Base-by-base conservation (phyloP, 2,113 vertebrate genomes). In the Mohoua ochrocephala region DNA sequence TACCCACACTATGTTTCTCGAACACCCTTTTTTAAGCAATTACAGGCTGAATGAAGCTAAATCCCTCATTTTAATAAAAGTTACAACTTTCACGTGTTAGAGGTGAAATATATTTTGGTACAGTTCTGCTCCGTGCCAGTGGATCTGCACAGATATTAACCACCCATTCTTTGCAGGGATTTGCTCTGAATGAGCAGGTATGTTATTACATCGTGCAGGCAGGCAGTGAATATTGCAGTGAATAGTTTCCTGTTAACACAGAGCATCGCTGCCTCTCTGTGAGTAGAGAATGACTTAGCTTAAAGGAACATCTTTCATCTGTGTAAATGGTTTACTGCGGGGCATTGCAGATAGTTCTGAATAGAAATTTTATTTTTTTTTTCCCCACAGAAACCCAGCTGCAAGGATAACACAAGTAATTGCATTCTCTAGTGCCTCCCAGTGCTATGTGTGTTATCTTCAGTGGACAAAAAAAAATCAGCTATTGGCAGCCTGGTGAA, bases 341-440 rank as follows among this genome's bases (percentile, higher is more conserved):
- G 85, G 47, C 63, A 81, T 56, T 91, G 78, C 76, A 93, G 89
- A 87, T 77, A 74, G 47, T 37, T 87, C 89, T 69, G 49, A 94
- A 92, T 44, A 93, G 79, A 86, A 70, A 20, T 91, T 17, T 44
- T 35, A 94, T 68, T 87, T 86, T 61, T 45, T n/a, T n/a, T n/a
- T n/a, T n/a, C n/a, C n/a, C n/a, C 75, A 88, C 60, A 87, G 82
- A 95, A 94, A 79, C 39, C 30, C 37, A 96, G 60, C 81, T 89
- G 53, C 92, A 85, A 87, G n/a, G 37, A 47, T 96, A 90, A 90
- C 89, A 70, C 28, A 50, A 94, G 60, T 96, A 96, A 96, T 76
- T 97, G 71, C 93, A 85, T 94, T 92, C 57, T 95, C 75, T 74
- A 76, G 28, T 95, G 92, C 88, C 78, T 97, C 63, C 93, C 78